Base-by-base conservation (phyloP, 2,888 invertebrate genomes). In the Eubasilissa splendida region DNA sequence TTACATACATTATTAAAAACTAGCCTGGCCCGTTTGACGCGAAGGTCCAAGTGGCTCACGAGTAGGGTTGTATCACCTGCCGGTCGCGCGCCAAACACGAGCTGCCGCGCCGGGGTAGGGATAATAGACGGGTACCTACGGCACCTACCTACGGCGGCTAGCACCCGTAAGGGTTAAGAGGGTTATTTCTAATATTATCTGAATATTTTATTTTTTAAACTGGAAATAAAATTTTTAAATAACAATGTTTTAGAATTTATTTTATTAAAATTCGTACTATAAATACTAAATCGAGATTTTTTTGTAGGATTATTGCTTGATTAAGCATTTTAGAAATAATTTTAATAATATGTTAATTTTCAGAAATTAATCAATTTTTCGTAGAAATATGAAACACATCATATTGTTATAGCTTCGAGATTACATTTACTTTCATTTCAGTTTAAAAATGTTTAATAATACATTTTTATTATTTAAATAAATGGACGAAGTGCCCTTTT, bases 61-160 rank as follows among this genome's bases (percentile, higher is more conserved):
- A 53, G 71, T 73, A 58, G 71, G 71, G 71, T 52, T 68, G 77
- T 74, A 53, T 78, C 83, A 84, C 84, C 84, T 84, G 84, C 84
- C 82, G 77, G 82, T 74, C 82, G 83, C 80, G 84, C 82, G 84
- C 81, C 84, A 63, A 79, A 77, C 84, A 84, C 84, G 84, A 82
- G 84, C 78, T 63, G 63, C 65, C 65, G 68, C 68, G 63, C 12
- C 22, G 42, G 77, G 70, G 81, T 50, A 56, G 81, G 81, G 78
- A 60, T 76, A 75, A 78, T 81, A 75, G 58, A 31, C 71, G 14
- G 56, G 58, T 74, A 74, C 75, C 79, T 75, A 56, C 56, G 31
- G 56, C n/a, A 60, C 14, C 59, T 59, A 60, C 52, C 73, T 31
- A 10, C 54, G 52, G 14, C 52, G 65, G 33, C 75, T 75, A 11